Percentiles rank a stretch among this genome's conserved stretches.
Conservation (phyloP, 2,113 vertebrate species). For the Planiliza haematocheilus region DNA sequence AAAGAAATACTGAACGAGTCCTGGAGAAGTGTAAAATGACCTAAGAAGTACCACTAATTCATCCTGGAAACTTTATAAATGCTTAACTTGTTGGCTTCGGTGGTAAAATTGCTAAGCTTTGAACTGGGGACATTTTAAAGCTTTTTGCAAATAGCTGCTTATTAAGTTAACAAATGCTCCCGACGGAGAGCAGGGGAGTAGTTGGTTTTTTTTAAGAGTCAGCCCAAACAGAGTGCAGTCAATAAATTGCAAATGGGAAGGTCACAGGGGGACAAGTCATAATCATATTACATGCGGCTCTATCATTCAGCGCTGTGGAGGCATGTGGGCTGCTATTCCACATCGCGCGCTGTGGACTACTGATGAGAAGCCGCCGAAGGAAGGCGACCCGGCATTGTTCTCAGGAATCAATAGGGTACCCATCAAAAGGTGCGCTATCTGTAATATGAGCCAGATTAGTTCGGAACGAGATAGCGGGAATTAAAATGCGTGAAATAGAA, state of each 20-base stretch:
- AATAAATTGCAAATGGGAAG: slow-evolving; percentile 44
- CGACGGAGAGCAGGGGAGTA: slow-evolving; percentile 8
- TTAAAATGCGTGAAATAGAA: slow-evolving; percentile 62
- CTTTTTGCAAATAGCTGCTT: slow-evolving; percentile 15
- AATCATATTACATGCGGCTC: slow-evolving; percentile 45
- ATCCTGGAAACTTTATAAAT: slow-evolving; percentile 41
- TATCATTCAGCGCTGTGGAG: slow-evolving; percentile 26
- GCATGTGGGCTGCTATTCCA: slow-evolving; percentile 32
- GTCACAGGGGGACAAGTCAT: slow-evolving; percentile 30
- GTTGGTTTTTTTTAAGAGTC: slow-evolving; percentile 9
- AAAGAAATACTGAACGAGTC: slow-evolving; percentile 39
- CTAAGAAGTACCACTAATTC: slow-evolving; percentile 46
- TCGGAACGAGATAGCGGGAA: slow-evolving; percentile 65
- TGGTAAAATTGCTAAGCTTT: slow-evolving; percentile 10
- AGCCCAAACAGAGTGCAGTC: slow-evolving; percentile 21
- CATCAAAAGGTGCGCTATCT: slow-evolving; percentile 64
- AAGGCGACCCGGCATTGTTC: slow-evolving; percentile 52
- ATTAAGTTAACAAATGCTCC: slow-evolving; percentile 40
- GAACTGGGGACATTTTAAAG: slow-evolving; percentile 16
- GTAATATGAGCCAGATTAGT: slow-evolving; percentile 64
- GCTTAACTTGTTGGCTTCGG: slow-evolving; percentile 19
- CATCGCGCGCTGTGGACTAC: slow-evolving; percentile 20
- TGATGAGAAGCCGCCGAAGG: slow-evolving; percentile 52
- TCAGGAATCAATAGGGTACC: slow-evolving; percentile 61
- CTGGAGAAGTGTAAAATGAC: slow-evolving; percentile 48